Evolutionary conservation across 2,797 vertebrate genomes (phyloP), one percentile per base, ranked within the genome.

Genomic region (Pipistrellus nathusii): DNA sequence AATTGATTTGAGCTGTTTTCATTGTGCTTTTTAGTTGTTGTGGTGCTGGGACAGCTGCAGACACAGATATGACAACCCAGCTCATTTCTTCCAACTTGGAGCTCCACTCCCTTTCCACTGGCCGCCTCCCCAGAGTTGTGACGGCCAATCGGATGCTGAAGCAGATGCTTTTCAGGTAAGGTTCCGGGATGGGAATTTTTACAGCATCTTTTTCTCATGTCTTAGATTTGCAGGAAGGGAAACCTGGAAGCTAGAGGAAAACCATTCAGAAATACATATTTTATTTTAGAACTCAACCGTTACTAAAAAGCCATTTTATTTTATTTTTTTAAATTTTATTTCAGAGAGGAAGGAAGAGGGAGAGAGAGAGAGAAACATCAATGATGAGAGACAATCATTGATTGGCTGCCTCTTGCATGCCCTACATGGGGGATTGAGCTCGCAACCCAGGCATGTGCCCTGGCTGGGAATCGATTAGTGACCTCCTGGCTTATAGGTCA

Each of bases 81-180:
- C 98, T 99, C 83, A 99, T 99, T 97, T 99, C 99, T 68, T 99
- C 99, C 88, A 99, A 99, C 96, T 98, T 99, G 98, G 99, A 99
- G 98, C 99, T 99, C 15, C 99, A 99, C 90, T 97, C 99, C 0
- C 98, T 99, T 2, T 99, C 99, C 41, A 99, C 99, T 0, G 99
- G 99, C 20, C 98, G 99, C n/a, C 98, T 99, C 84, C 99, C 99
- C 0, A 98, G 99, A 1, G 99, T 99, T 4, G 99, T 98, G 95
- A 99, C 99, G 0, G 99, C 99, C 72, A 99, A 99, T 95, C 98
- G 99, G 85, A 99, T 99, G 99, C 98, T 99, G 10, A 99, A 99
- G 96, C 99, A 99, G 94, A 99, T 99, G 99, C 99, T 99, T 21
- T 99, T 99, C 98, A 99, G 99, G 99, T 99, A 97, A 88, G 38